Evolutionary conservation across 2,888 invertebrate species (phyloP).

Genomic region (Eupithecia centaureata): DNA sequence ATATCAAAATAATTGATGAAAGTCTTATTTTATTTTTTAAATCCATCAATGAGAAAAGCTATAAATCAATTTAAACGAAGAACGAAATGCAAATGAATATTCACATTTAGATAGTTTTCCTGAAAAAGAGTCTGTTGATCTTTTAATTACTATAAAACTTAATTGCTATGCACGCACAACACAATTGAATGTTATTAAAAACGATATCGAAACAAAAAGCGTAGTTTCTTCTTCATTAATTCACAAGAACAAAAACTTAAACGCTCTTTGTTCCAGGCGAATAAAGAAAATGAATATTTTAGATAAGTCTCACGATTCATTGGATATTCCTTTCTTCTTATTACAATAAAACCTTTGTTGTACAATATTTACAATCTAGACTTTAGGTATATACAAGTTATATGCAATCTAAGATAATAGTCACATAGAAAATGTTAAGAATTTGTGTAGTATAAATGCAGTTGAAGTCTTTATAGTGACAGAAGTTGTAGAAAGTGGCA

Average conservation of each 20-base stretch:
- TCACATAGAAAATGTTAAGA: constrained; percentile 37
- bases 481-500: constrained; percentile 18
- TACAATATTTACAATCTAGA: constrained; percentile 73
- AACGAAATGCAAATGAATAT: too few species aligned
- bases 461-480: constrained; percentile 38
- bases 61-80: not conserved
- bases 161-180: too few species aligned
- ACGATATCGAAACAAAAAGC: constrained; percentile 1
- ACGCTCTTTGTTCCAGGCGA: constrained; percentile 16
- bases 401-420: constrained; percentile 40
- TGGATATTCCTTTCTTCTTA: constrained; percentile 18
- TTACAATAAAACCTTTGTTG: constrained; percentile 48
- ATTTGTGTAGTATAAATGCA: constrained; percentile 39
- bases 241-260: constrained; percentile 5
- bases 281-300: constrained; percentile 9
- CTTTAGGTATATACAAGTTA: constrained; percentile 69
- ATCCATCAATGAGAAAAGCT: not conserved
- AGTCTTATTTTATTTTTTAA: not conserved
- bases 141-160: not conserved
- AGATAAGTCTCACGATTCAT: not conserved
- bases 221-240: constrained; percentile 3
- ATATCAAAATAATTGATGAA: not conserved
- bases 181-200: not conserved
- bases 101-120: too few species aligned
- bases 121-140: too few species aligned